A percentile compares a stretch with the other conserved stretches of the same genome.
Conservation (phyloP, 2,113 vertebrate species). For the Seriola dumerili region DNA sequence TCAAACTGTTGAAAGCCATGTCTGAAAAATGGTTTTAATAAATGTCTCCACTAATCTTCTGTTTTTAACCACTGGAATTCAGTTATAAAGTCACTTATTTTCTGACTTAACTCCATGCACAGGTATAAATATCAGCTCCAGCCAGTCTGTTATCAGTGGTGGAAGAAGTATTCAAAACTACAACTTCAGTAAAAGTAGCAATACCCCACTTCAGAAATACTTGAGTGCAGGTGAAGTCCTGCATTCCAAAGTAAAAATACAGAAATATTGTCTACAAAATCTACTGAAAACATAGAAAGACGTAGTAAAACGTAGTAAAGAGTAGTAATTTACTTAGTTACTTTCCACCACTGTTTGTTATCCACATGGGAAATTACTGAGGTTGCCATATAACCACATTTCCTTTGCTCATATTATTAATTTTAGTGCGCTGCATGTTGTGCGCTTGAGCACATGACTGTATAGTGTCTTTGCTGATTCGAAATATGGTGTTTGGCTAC, state of each 20-base stretch:
- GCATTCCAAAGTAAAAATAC: neutral
- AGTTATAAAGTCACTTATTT: neutral
- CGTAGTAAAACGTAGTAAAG: no score
- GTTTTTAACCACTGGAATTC: neutral
- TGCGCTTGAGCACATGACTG: no score
- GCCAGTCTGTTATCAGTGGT: neutral
- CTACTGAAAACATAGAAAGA: no score
- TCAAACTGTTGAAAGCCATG: constrained; percentile 14
- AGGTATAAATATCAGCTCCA: neutral
- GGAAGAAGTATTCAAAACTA: neutral
- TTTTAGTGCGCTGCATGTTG: no score
- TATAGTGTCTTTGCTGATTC: no score
- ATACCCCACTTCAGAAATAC: neutral
- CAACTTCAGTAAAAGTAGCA: neutral
- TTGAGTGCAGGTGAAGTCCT: neutral
- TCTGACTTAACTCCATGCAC: neutral
- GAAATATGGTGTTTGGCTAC: no score
- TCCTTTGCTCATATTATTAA: no score
- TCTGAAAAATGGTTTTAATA: constrained; percentile 35
- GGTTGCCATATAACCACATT: no score
- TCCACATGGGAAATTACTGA: no score
- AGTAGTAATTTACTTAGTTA: no score
- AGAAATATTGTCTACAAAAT: neutral
- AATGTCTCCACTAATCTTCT: neutral
- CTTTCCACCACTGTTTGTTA: no score